Conservation (phyloP, 2,888 invertebrate genomes). For the Ephialtes manifestator region DNA sequence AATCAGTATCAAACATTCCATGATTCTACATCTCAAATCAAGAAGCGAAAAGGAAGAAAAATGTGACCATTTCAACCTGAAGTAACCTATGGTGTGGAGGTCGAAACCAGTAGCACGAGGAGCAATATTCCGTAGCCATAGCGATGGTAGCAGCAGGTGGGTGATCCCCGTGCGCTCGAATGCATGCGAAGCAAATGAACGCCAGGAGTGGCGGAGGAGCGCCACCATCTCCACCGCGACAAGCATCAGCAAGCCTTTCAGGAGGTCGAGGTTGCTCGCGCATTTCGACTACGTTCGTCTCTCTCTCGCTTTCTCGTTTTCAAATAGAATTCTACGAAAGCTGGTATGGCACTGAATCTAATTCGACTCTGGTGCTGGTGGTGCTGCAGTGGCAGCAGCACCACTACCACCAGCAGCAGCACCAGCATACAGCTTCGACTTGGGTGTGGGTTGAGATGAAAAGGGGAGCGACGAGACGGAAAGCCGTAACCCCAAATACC, state of each 20-base stretch:
- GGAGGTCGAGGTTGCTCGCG: conserved; percentile 23
- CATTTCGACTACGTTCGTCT: conserved; percentile 23
- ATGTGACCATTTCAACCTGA: background rate
- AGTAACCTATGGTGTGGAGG: background rate
- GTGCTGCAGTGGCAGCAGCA: background rate
- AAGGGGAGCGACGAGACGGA: conserved; percentile 40
- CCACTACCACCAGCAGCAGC: background rate
- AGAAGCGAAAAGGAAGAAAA: background rate
- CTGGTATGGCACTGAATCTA: conserved; percentile 74
- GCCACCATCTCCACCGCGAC: conserved; percentile 40
- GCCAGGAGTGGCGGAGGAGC: conserved; percentile 34
- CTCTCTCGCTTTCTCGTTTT: conserved; percentile 68
- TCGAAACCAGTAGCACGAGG: conserved; percentile 9
- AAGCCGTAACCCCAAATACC: conserved; percentile 28
- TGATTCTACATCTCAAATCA: too few species aligned
- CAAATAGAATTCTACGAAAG: conserved; percentile 76
- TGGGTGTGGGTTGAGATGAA: conserved; percentile 15
- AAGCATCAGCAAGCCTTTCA: conserved; percentile 57
- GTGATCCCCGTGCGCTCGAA: conserved; percentile 50
- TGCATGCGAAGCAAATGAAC: conserved; percentile 56
- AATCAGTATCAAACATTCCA: too few species aligned
- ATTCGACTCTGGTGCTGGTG: conserved; percentile 68
- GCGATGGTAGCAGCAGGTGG: conserved; percentile 58
- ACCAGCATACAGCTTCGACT: too few species aligned
- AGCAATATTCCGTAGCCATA: conserved; percentile 31